A percentile compares a stretch with the other conserved stretches of the same genome.
Evolutionary conservation across 2,113 vertebrate species (phyloP).

Genomic region (Micronycteris hirsuta): DNA sequence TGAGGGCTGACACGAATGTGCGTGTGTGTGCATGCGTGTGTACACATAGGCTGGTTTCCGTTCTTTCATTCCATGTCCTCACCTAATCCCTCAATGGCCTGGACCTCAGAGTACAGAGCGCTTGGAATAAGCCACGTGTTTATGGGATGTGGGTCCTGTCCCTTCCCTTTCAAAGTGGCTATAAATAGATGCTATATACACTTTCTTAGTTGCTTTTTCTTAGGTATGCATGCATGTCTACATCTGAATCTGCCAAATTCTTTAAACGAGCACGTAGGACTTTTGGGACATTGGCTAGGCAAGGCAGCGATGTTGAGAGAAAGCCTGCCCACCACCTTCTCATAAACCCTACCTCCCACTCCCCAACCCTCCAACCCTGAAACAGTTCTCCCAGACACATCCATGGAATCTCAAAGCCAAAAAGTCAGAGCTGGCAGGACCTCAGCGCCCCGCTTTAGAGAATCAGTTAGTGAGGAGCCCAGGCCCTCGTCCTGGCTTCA

Average conservation of each 20-base stretch:
- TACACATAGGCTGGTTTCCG: not conserved
- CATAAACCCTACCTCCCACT: accelerated
- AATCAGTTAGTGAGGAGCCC: not conserved
- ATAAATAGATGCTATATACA: constrained; percentile 54
- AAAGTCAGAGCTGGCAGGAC: not conserved
- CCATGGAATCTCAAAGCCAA: not conserved
- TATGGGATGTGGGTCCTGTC: constrained; percentile 35
- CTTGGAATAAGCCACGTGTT: not conserved
- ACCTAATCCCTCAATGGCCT: not conserved
- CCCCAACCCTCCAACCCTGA: not conserved
- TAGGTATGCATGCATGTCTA: not conserved
- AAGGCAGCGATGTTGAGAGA: not conserved
- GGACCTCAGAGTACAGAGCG: not conserved
- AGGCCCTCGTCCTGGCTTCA: not conserved
- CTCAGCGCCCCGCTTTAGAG: not conserved
- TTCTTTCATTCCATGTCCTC: not conserved
- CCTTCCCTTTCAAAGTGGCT: constrained; percentile 42
- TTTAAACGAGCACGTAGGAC: not conserved
- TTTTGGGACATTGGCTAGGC: not conserved
- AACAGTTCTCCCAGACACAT: not conserved
- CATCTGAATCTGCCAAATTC: not conserved
- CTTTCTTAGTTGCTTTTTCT: constrained; percentile 41
- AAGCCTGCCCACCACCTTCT: not conserved
- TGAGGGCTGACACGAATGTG: not conserved
- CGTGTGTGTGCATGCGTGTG: accelerated